These are phyloP conservation scores for Crax fasciolata DNA, from an alignment of 2,797 vertebrate genomes.

Conservation along the genomic window DNA sequence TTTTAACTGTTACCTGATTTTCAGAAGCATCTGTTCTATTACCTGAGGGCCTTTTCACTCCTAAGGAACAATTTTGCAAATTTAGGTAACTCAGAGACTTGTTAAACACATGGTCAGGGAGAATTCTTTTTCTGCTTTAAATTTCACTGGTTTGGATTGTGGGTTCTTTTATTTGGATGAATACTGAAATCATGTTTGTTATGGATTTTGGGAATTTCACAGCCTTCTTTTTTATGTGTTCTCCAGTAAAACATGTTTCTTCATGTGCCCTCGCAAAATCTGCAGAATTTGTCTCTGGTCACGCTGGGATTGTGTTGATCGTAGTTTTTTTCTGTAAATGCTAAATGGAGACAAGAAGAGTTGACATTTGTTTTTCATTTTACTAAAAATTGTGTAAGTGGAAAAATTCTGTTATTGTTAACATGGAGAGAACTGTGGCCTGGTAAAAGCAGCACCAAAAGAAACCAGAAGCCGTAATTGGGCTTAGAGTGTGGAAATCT, in stretches of 20 bases:
- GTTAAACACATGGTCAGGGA: background rate
- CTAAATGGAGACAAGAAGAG: background rate
- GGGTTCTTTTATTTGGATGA: background rate
- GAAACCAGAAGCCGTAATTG: background rate
- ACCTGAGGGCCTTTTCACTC: background rate
- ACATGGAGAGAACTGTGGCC: background rate
- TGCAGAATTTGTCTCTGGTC: background rate
- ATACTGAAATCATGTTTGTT: background rate
- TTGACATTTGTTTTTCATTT: background rate
- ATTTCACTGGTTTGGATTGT: background rate
- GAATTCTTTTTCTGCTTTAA: background rate
- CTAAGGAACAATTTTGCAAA: background rate
- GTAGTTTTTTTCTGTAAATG: background rate
- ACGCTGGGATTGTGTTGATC: background rate
- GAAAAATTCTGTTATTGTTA: background rate
- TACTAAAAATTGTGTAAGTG: background rate
- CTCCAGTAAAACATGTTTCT: background rate
- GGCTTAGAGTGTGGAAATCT: conserved; percentile 3
- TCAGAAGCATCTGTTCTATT: background rate
- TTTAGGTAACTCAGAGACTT: background rate
- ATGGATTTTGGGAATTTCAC: background rate
- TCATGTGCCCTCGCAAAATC: background rate
- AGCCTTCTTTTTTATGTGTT: background rate
- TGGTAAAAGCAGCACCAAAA: background rate
- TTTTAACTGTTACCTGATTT: background rate